These are phyloP conservation scores for Heliconius ismenius DNA, from an alignment of 2,888 invertebrate genomes.

Conservation along the genomic window DNA sequence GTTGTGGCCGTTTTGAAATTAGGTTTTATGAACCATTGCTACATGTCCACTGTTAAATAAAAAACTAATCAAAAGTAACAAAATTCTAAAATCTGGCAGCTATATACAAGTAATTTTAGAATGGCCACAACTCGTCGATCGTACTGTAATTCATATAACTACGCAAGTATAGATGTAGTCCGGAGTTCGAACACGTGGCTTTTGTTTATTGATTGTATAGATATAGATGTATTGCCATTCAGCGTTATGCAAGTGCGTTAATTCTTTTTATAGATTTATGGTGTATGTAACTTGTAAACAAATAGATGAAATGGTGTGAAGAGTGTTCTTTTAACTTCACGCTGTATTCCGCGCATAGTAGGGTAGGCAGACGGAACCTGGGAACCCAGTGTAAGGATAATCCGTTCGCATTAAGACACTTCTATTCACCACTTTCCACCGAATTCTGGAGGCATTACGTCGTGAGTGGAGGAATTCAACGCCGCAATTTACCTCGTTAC, in stretches of 20 bases:
- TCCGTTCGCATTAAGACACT: no score
- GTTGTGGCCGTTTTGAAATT: background rate
- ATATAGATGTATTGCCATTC: constrained; percentile 9
- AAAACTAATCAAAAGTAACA: background rate
- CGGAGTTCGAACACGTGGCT: constrained; percentile 33
- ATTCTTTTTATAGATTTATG: constrained; percentile 3
- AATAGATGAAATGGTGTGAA: background rate
- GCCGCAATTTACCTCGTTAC: no score
- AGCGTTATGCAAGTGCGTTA: constrained; percentile 16
- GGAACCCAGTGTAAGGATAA: no score
- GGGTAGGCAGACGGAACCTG: no score
- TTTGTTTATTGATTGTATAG: constrained; percentile 34
- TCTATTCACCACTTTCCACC: no score
- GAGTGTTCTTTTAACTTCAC: background rate
- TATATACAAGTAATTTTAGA: no score
- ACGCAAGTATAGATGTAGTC: constrained; percentile 22
- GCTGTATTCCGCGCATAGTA: no score
- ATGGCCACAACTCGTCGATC: background rate
- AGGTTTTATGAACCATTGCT: background rate
- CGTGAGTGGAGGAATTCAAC: no score
- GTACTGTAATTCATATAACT: background rate
- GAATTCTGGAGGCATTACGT: no score
- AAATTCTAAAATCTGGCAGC: background rate
- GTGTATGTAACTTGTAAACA: background rate
- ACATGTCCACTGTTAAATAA: background rate